Conservation (phyloP, 2,888 invertebrate genomes). For the Polyploca ridens region DNA sequence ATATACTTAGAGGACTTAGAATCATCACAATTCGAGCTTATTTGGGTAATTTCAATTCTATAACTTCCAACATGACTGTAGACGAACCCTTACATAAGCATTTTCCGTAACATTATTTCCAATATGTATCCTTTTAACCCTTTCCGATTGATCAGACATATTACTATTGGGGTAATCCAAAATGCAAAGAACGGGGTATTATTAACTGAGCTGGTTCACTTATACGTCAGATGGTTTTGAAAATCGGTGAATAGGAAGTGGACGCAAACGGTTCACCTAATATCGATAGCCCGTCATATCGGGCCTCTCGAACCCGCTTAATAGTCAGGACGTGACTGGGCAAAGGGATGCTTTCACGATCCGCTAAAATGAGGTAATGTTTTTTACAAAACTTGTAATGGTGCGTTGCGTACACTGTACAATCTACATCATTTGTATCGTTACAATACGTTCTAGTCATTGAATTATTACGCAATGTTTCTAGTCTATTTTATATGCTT, state of each 20-base stretch:
- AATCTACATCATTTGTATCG: slow-evolving; percentile 15
- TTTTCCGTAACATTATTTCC: background rate
- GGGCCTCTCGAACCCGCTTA: slow-evolving; percentile 27
- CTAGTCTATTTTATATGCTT: background rate
- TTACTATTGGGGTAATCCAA: background rate
- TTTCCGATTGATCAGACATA: background rate
- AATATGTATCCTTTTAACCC: background rate
- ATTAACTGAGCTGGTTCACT: background rate
- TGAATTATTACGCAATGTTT: too few relatives aligned
- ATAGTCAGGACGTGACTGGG: slow-evolving; percentile 47
- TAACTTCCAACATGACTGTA: too few relatives aligned
- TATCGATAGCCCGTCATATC: slow-evolving; percentile 45
- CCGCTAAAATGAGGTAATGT: slow-evolving; percentile 35
- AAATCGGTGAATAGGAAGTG: slow-evolving; percentile 7
- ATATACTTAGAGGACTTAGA: too few relatives aligned
- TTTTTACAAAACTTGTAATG: slow-evolving; percentile 26
- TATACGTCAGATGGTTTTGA: slow-evolving; percentile 5
- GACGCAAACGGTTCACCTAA: slow-evolving; percentile 22
- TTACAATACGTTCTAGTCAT: too few relatives aligned
- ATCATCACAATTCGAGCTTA: too few relatives aligned
- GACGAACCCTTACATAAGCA: too few relatives aligned
- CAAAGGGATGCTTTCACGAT: slow-evolving; percentile 24
- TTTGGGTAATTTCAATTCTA: too few relatives aligned
- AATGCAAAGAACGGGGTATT: background rate
- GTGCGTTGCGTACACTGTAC: slow-evolving; percentile 8